Percentiles rank a stretch among this genome's conserved stretches.
Conservation (phyloP, 2,888 invertebrate genomes). For the Pinctada fucata region DNA sequence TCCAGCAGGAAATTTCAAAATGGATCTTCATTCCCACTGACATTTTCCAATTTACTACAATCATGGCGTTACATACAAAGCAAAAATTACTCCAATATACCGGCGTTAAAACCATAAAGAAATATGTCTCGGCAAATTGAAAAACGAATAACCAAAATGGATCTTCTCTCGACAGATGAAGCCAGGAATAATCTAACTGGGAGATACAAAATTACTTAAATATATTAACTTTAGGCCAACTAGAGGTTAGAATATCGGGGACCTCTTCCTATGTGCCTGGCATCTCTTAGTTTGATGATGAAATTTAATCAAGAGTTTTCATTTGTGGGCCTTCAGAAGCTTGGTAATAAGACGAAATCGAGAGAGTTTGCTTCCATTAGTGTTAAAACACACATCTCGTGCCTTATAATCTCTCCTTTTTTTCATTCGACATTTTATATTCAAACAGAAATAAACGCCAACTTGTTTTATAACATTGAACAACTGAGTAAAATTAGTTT, state of each 20-base stretch:
- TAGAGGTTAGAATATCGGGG: conserved; percentile 2
- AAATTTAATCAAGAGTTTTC: conserved; percentile 38
- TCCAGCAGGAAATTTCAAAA: conserved; percentile 22
- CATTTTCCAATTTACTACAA: conserved; percentile 27
- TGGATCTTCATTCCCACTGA: conserved; percentile 26
- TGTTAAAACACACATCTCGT: conserved; percentile 51
- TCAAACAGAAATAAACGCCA: conserved; percentile 24
- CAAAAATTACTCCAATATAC: conserved; percentile 17
- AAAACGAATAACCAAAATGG: conserved; percentile 22
- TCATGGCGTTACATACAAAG: conserved; percentile 18
- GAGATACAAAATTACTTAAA: conserved; percentile 12
- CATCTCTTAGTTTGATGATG: not conserved
- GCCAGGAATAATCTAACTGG: not conserved
- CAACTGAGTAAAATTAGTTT: conserved; percentile 3
- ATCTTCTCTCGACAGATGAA: conserved; percentile 16
- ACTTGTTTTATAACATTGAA: conserved; percentile 4
- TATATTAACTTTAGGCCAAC: conserved; percentile 23
- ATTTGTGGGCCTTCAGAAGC: conserved; percentile 14
- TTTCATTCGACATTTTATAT: conserved; percentile 22
- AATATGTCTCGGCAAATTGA: conserved; percentile 15
- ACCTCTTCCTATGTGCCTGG: not conserved
- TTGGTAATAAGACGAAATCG: conserved; percentile 16
- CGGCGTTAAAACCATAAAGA: conserved; percentile 10
- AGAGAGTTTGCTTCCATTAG: conserved; percentile 54
- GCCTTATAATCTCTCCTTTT: not conserved